Base-by-base conservation (phyloP, 1,140 invertebrate genomes). In the Aphis gossypii region DNA sequence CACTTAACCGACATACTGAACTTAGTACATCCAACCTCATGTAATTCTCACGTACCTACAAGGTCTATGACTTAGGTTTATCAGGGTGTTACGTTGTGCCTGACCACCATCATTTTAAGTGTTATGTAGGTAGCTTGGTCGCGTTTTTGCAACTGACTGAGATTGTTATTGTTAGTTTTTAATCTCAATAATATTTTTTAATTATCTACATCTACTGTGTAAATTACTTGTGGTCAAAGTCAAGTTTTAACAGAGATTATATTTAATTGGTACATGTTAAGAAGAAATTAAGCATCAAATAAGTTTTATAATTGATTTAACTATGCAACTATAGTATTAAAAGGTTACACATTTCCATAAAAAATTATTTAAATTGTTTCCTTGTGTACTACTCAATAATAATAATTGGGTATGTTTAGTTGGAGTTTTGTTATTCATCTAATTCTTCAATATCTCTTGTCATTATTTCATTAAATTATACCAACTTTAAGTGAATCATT, bases 381-480 rank as follows among this genome's bases (percentile, higher is more conserved):
- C 60, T 76, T 76, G 60, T 76, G 18, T 76, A 76, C n/a, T 76
- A n/a, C 14, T 11, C 14, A 76, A n/a, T 76, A n/a, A 76, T 76
- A 30, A 68, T 68, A n/a, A n/a, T 68, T 68, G 25, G 30, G 30
- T 25, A 68, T 68, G 60, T 68, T 60, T 14, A 68, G 11, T 68
- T 21, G n/a, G 9, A 68, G 30, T 68, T 68, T 68, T 68, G 9
- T n/a, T 68, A 68, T 30, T 30, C 23, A 56, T 56, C 18, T 76
- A n/a, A 18, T 68, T n/a, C 60, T 68, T 68, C 60, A n/a, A n/a
- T 76, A 76, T 76, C 60, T 76, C n/a, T n/a, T 68, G 60, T 76
- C 60, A 76, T 76, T 76, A 18, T 76, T 76, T 76, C 30, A 76
- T 76, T 76, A 76, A 76, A 76, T 68, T 76, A 18, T n/a, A 60